phyloP scores from a whole-genome alignment of 2,888 invertebrate species.

The Trachelus tabidus region DNA sequence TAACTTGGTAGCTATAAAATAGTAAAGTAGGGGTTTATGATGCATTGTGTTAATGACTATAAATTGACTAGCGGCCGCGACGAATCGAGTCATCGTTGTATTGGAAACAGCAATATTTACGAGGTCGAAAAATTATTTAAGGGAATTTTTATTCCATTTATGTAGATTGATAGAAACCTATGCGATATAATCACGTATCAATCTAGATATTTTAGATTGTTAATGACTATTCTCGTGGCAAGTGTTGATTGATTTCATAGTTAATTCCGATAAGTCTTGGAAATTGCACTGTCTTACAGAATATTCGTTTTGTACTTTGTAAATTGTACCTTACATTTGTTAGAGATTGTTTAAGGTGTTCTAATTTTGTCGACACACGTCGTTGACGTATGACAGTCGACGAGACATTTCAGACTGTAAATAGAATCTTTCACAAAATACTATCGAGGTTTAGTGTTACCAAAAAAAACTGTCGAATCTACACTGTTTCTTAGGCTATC shows the following conservation, averaged over 20 bases:
- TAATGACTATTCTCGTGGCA: background rate
- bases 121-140: background rate
- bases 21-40: background rate
- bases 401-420: background rate
- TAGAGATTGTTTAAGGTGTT: background rate
- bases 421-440: background rate
- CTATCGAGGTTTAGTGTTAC: background rate
- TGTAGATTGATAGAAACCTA: background rate
- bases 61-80: background rate
- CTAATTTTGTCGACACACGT: background rate
- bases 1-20: background rate
- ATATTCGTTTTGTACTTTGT: background rate
- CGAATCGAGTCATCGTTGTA: background rate
- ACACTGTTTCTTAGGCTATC: background rate
- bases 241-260: background rate
- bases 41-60: background rate
- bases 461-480: background rate
- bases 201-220: background rate
- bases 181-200: background rate
- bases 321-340: background rate
- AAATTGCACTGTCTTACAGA: background rate
- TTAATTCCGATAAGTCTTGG: background rate
- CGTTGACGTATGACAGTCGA: background rate
- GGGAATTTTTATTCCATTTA: background rate
- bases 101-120: background rate